Base-by-base conservation (phyloP, 2,888 invertebrate genomes). In the Neria commutata region DNA sequence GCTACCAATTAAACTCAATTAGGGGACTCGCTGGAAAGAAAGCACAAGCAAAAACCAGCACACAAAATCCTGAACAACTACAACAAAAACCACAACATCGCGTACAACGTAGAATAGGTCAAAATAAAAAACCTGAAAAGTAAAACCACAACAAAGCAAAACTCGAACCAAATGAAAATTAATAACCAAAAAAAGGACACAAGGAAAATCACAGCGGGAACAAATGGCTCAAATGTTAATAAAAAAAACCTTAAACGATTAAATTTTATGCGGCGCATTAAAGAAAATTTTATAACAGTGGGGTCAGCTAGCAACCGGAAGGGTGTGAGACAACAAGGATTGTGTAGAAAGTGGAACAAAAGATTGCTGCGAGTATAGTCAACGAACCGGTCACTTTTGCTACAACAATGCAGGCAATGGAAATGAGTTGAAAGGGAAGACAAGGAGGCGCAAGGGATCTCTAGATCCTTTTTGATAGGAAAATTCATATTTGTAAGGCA, bases 1-100 rank as follows among this genome's bases (percentile, higher is more conserved):
- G 24, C 50, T 50, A 50, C 49, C 45, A 51, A 54, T 48, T 54
- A 49, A 54, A 58, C 58, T 58, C 54, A 58, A 54, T 58, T 58
- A 58, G 54, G 54, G 58, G 54, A 33, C 46, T 26, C 29, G 17
- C 16, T 23, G 47, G 54, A 45, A 50, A 23, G 26, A 46, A 29
- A 45, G 17, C 26, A 46, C 5, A n/a, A 48, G 25, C 5, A 48
- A 16, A 48, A 48, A 25, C 23, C 5, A 48, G 17, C 19, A 46
- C 46, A n/a, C 19, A 19, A 48, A 25, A 14, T 24, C 19, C 14
- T 4, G 25, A 48, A 17, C 3, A 48, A 21, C 10, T 21, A 46
- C 24, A 16, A 6, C n/a, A n/a, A n/a, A 42, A 42, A 6, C 46
- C 5, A n/a, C 46, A n/a, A 17, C 21, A 46, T 19, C 46, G 24